Evolutionary conservation across 2,797 vertebrate genomes (phyloP), one percentile per base, ranked within the genome.

Genomic region (Sebastes nivosus): DNA sequence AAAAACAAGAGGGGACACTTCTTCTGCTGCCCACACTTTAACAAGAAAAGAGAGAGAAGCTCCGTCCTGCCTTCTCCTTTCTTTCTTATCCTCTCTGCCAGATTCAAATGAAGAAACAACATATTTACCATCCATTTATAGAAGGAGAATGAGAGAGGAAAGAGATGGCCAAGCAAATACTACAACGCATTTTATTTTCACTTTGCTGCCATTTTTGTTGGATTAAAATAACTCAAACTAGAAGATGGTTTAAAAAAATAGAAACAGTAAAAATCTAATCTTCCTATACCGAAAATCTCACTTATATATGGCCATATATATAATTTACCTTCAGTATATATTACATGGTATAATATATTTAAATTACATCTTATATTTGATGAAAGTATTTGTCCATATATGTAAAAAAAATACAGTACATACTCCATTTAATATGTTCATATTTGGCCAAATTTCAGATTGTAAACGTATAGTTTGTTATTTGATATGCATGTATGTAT

Each of bases 11-110:
- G 72, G 38, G 67, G 87, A 81, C 69, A 61, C 63, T 81, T 71
- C 22, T 77, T 18, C 64, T 86, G 86, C 83, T 76, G 71, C 86
- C 83, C 81, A 87, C 75, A 86, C 68, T 59, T 20, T 7, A 72
- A 34, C 55, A 58, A 50, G 52, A 72, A 34, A 24, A 32, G 18
- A 22, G 32, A 69, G 50, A 72, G 64, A 42, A 55, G 22, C 74
- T 61, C 42, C 5, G 1, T 77, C 73, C 50, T 73, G 27, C 52
- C 67, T 72, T 71, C 72, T 50, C 72, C 24, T 60, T 73, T n/a
- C 9, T 46, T 64, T 50, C n/a, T 30, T 3, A 6, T 75, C 67
- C 46, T 68, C 14, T 27, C 27, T 73, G 72, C 57, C 79, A 76
- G 55, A 57, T 57, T 64, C 25, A 42, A 24, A 68, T 22, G 2